These are phyloP conservation scores for Enchytraeus crypticus DNA, from an alignment of 2,888 invertebrate species.

Conservation along the genomic window DNA sequence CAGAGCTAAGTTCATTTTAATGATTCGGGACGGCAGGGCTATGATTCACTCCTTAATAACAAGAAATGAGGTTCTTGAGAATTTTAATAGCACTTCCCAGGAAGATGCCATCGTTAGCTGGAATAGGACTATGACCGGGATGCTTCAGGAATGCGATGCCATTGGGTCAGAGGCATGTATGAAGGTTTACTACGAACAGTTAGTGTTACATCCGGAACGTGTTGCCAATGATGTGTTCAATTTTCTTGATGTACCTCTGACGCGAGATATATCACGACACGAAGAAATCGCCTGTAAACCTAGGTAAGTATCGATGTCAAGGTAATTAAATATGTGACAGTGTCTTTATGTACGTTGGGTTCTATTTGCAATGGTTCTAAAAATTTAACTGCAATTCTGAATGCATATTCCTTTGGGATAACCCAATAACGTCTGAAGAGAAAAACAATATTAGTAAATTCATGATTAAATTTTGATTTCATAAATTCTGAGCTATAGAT, in stretches of 20 bases:
- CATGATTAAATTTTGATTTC: too few species aligned
- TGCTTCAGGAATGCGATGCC: constrained; percentile 55
- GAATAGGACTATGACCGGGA: constrained; percentile 87
- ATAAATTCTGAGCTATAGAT: too few species aligned
- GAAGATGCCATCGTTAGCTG: constrained; percentile 86
- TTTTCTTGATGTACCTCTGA: constrained; percentile 83
- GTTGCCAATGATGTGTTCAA: constrained; percentile 62
- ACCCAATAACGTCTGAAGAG: too few species aligned
- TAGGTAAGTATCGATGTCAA: too few species aligned
- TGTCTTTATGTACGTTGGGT: too few species aligned
- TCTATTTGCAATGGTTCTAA: too few species aligned
- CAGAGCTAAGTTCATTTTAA: constrained; percentile 91
- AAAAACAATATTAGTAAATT: too few species aligned
- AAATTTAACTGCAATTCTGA: too few species aligned
- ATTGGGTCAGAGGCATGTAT: constrained; percentile 56
- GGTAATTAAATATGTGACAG: too few species aligned
- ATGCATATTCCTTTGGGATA: too few species aligned
- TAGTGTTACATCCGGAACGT: constrained; percentile 82
- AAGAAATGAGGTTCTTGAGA: constrained; percentile 80
- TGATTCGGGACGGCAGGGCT: constrained; percentile 95
- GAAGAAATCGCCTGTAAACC: too few species aligned
- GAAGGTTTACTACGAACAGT: constrained; percentile 88
- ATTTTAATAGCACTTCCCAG: constrained; percentile 87
- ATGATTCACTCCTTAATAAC: constrained; percentile 97
- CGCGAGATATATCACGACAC: too few species aligned